A percentile compares a stretch with the other conserved stretches of the same genome.
phyloP scores from a whole-genome alignment of 1,140 invertebrate genomes.

The Nautilus pompilius region DNA sequence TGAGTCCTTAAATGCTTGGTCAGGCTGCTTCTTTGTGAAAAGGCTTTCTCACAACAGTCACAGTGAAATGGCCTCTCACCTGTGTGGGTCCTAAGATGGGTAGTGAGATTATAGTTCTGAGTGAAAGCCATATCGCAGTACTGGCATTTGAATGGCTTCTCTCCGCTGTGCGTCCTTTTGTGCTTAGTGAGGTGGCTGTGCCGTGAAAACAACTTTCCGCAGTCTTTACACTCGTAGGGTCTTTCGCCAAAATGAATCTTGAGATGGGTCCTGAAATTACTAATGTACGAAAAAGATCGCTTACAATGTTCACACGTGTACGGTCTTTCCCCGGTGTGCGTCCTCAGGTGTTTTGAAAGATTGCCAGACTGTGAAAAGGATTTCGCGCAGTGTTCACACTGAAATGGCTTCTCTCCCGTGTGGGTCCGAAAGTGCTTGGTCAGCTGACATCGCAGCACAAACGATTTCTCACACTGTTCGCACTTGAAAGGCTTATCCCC shows the following conservation, averaged over 20 bases:
- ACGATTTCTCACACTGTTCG: background rate
- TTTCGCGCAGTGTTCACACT: background rate
- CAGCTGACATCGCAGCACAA: background rate
- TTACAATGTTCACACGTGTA: background rate
- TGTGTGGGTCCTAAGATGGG: constrained; percentile 1
- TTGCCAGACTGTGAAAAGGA: background rate
- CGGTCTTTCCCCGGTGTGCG: background rate
- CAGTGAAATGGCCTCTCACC: constrained; percentile 3
- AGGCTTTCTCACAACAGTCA: background rate
- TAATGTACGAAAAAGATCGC: background rate
- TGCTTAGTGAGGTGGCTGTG: background rate
- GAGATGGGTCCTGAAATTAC: background rate
- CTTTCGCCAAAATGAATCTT: background rate
- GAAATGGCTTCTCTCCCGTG: background rate
- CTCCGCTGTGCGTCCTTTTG: background rate
- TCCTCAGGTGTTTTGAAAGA: background rate
- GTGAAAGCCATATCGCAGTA: background rate
- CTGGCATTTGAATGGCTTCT: background rate
- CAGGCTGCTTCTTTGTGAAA: background rate
- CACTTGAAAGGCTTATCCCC: no score
- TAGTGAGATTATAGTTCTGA: background rate
- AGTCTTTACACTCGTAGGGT: background rate
- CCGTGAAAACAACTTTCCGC: background rate
- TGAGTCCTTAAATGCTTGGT: background rate
- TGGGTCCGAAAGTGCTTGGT: background rate